Evolutionary conservation across 1,140 invertebrate genomes (phyloP).

Genomic region (Lutraria rhynchaena): DNA sequence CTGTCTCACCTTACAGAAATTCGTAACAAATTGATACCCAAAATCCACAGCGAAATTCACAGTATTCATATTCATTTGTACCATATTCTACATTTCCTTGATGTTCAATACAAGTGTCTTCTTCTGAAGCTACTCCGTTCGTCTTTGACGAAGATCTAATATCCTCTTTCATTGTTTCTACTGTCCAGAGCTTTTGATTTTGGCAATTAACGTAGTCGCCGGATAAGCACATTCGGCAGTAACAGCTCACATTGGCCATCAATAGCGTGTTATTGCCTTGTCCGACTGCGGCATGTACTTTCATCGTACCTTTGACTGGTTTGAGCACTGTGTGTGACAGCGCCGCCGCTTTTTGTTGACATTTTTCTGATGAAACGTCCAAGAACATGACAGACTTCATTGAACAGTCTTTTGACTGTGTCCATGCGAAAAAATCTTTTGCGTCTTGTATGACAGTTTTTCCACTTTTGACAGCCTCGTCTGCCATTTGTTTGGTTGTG

Average conservation of each 20-base stretch:
- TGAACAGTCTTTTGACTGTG: constrained; percentile 7
- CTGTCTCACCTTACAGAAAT: too few relatives aligned
- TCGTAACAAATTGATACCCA: too few relatives aligned
- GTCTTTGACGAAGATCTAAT: too few relatives aligned
- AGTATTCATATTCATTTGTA: too few relatives aligned
- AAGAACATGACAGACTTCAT: constrained; percentile 14
- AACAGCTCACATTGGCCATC: background rate
- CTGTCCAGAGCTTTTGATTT: too few relatives aligned
- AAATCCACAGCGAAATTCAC: too few relatives aligned
- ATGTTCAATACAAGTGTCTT: too few relatives aligned
- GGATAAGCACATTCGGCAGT: constrained; percentile 19
- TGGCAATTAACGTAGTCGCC: too few relatives aligned
- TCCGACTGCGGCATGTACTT: constrained; percentile 42
- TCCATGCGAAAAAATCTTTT: constrained; percentile 56
- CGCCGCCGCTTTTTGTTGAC: constrained; percentile 9
- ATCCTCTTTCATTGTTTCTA: too few relatives aligned
- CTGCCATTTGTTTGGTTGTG: constrained; percentile 57
- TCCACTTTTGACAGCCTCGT: constrained; percentile 56
- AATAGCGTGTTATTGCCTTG: constrained; percentile 11
- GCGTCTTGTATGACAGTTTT: constrained; percentile 66
- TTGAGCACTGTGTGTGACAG: background rate
- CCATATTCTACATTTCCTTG: too few relatives aligned
- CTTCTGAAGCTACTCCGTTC: too few relatives aligned
- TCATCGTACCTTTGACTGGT: constrained; percentile 56
- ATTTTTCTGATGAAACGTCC: constrained; percentile 28